Evolutionary conservation across 2,888 invertebrate species (phyloP).

Genomic region (Isotomurus palustris): DNA sequence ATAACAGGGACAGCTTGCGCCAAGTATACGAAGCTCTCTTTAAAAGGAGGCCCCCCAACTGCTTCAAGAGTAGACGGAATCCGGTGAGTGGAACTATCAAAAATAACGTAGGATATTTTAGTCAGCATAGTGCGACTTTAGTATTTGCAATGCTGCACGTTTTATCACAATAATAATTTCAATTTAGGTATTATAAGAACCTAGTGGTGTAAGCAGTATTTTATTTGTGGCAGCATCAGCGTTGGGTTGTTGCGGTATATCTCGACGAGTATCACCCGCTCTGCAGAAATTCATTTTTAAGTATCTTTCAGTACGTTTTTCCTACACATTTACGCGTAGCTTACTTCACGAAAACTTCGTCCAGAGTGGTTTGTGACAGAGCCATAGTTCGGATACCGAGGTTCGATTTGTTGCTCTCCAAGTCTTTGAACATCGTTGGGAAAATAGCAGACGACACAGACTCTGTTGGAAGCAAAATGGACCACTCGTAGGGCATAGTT

Average conservation of each 20-base stretch:
- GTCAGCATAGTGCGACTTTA: too few relatives aligned
- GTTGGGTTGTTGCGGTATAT: too few relatives aligned
- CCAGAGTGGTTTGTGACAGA: conserved; percentile 77
- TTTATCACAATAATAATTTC: not conserved
- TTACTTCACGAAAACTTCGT: conserved; percentile 81
- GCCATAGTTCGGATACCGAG: conserved; percentile 71
- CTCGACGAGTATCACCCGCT: not conserved
- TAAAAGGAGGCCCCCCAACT: conserved; percentile 28
- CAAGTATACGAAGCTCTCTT: conserved; percentile 30
- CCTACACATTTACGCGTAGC: too few relatives aligned
- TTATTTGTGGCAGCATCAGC: too few relatives aligned
- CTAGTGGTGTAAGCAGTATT: too few relatives aligned
- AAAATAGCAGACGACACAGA: conserved; percentile 55
- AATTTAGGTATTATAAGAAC: too few relatives aligned
- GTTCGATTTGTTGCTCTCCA: conserved; percentile 59
- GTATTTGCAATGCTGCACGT: too few relatives aligned
- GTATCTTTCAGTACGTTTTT: too few relatives aligned
- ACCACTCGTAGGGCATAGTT: conserved; percentile 51
- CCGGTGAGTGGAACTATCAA: too few relatives aligned
- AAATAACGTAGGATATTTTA: too few relatives aligned
- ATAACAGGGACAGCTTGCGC: too few relatives aligned
- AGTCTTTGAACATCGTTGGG: conserved; percentile 58
- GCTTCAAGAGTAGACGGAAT: conserved; percentile 12
- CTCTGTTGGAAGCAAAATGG: conserved; percentile 57
- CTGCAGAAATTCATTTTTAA: not conserved